A percentile compares a stretch with the other conserved stretches of the same genome.
phyloP scores from a whole-genome alignment of 2,888 invertebrate genomes.

The Lagria hirta region DNA sequence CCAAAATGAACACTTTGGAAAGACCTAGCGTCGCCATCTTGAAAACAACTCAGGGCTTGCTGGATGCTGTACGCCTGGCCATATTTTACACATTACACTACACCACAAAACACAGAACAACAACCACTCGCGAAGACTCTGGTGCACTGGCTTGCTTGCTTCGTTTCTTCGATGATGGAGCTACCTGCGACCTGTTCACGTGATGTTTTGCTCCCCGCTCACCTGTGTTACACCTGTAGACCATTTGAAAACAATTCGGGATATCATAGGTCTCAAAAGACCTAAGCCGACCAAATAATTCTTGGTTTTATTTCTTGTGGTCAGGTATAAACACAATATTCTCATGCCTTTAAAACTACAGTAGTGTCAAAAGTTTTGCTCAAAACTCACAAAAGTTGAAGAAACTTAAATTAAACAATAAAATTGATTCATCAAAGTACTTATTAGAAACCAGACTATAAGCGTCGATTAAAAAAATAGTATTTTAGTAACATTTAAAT shows the following conservation, averaged over 20 bases:
- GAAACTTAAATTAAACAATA: too few species aligned
- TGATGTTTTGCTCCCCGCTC: constrained; percentile 48
- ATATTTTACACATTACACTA: constrained; percentile 47
- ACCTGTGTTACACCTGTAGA: constrained; percentile 46
- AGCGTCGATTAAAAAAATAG: too few species aligned
- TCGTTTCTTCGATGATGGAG: constrained; percentile 33
- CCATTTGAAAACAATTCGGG: constrained; percentile 31
- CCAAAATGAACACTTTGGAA: constrained; percentile 95
- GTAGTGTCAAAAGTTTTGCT: too few species aligned
- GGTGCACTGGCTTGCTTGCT: constrained; percentile 38
- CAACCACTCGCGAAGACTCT: constrained; percentile 35
- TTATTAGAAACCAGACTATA: too few species aligned
- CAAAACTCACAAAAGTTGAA: too few species aligned
- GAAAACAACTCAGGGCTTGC: constrained; percentile 41
- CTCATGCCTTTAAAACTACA: too few species aligned
- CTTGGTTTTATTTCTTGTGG: too few species aligned
- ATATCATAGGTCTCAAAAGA: constrained; percentile 15
- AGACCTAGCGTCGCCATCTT: constrained; percentile 94
- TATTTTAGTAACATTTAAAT: too few species aligned
- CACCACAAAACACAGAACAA: constrained; percentile 27
- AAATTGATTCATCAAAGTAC: too few species aligned
- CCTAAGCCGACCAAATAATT: too few species aligned
- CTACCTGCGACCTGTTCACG: constrained; percentile 49
- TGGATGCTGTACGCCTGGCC: constrained; percentile 42
- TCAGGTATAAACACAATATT: too few species aligned